Conservation (phyloP, 2,888 invertebrate species). For the Graphium colonna region DNA sequence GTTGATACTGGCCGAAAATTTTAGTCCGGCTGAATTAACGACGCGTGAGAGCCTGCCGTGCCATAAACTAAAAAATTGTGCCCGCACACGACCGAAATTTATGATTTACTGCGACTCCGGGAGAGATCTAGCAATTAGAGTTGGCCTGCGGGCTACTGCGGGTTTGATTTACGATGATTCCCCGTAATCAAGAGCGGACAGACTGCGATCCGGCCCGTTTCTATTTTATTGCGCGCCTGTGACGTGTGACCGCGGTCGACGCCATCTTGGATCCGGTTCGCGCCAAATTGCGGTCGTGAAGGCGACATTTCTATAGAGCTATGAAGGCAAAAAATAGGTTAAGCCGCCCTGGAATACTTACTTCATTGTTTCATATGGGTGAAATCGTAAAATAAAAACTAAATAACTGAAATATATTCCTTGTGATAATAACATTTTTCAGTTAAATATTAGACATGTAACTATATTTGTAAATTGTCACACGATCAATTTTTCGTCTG, state of each 20-base stretch:
- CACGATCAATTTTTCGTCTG: too few relatives aligned
- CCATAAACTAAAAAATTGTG: conserved; percentile 51
- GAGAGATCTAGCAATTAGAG: conserved; percentile 69
- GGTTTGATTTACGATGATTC: conserved; percentile 76
- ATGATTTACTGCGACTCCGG: conserved; percentile 61
- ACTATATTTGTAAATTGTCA: too few relatives aligned
- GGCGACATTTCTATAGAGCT: conserved; percentile 31
- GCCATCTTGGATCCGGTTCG: conserved; percentile 57
- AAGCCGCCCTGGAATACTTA: too few relatives aligned
- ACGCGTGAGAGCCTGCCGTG: conserved; percentile 45
- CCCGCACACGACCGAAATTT: conserved; percentile 62
- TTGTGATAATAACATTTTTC: too few relatives aligned
- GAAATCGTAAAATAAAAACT: too few relatives aligned
- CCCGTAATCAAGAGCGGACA: conserved; percentile 60
- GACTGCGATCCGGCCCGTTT: conserved; percentile 62
- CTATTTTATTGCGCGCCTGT: conserved; percentile 64
- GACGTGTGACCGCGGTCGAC: conserved; percentile 58
- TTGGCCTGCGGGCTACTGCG: conserved; percentile 66
- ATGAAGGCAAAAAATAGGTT: too few relatives aligned
- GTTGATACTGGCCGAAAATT: conserved; percentile 45
- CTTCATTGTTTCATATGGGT: too few relatives aligned
- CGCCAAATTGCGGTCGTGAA: conserved; percentile 41
- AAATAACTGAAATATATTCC: too few relatives aligned
- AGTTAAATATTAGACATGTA: too few relatives aligned
- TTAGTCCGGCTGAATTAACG: conserved; percentile 47